Base-by-base conservation (phyloP, 2,888 invertebrate genomes). In the Schizaphis graminum region DNA sequence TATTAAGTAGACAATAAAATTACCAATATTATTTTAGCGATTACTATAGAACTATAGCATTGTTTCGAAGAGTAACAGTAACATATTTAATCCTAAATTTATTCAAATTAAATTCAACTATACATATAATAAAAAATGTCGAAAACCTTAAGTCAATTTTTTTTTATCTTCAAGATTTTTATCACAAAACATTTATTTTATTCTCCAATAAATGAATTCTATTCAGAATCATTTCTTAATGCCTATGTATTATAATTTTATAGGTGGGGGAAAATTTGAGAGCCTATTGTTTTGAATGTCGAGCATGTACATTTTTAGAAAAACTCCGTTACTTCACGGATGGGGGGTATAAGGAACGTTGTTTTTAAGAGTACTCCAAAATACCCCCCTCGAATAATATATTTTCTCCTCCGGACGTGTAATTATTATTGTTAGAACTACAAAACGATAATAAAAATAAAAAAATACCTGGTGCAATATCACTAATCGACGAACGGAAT, bases 281-380 rank as follows among this genome's bases (percentile, higher is more conserved):
- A 90, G 47, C n/a, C 57, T 26, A 89, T 93, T 93, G 93, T 93
- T 89, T 93, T 56, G 89, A 89, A 84, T 47, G 57, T 41, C 57
- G 88, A 88, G 88, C 88, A 84, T 84, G 89, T 93, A 84, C 24
- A 89, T 57, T 93, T 85, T 84, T 77, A 89, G 35, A 89, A 93
- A 93, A 93, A 93, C 85, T 93, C 89, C 77, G 93, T 93, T 89
- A 89, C 93, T 77, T 89, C 93, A 57, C 47, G 47, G 56, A 89
- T 84, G 93, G 89, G 49, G 86, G 47, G 57, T 26, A 85, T 84
- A 57, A 56, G 47, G 41, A 89, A 93, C 89, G 89, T 89, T 89
- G 89, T 84, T 93, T 92, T 93, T 89, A 86, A 94, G 93, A 85
- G 93, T 89, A 90, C 93, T 94, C 93, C 44, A 94, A 93, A 94